A percentile compares a stretch with the other conserved stretches of the same genome.
These are phyloP conservation scores for Rousettus madagascariensis DNA, from an alignment of 2,797 vertebrate genomes.

Conservation along the genomic window DNA sequence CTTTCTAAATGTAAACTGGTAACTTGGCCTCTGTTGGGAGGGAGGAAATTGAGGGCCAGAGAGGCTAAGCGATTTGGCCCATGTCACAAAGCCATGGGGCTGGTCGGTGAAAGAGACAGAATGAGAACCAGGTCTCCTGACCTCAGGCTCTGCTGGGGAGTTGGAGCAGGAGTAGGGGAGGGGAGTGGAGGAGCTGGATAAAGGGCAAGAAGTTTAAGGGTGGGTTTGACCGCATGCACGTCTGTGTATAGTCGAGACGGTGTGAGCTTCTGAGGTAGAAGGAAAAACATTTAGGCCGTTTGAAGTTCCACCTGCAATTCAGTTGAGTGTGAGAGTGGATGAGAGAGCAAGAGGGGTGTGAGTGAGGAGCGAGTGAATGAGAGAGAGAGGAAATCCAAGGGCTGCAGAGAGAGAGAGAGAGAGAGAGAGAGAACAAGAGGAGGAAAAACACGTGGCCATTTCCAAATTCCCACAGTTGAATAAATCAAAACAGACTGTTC, in stretches of 20 bases:
- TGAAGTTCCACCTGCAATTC: background rate
- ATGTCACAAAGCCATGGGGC: background rate
- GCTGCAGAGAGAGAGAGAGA: background rate
- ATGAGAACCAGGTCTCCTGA: background rate
- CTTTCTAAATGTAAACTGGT: background rate
- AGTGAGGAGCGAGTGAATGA: fast-evolving
- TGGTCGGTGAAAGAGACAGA: background rate
- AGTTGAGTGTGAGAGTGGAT: fast-evolving
- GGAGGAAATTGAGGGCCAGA: background rate
- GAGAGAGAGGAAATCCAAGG: background rate
- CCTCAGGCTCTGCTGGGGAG: background rate
- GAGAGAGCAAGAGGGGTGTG: background rate
- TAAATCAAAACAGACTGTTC: conserved; percentile 58
- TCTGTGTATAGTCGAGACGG: background rate
- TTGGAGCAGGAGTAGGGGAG: too few relatives aligned
- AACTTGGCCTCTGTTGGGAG: background rate
- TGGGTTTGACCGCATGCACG: background rate
- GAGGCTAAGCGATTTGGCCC: background rate
- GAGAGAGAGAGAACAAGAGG: background rate
- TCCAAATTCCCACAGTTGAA: conserved; percentile 51
- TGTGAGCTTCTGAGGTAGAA: background rate
- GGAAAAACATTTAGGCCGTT: background rate
- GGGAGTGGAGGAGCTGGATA: too few relatives aligned
- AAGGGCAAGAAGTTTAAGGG: background rate
- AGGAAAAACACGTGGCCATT: background rate